Evolutionary conservation across 2,797 vertebrate species (phyloP), one percentile per base, ranked within the genome.

Genomic region (Megaceryle alcyon): DNA sequence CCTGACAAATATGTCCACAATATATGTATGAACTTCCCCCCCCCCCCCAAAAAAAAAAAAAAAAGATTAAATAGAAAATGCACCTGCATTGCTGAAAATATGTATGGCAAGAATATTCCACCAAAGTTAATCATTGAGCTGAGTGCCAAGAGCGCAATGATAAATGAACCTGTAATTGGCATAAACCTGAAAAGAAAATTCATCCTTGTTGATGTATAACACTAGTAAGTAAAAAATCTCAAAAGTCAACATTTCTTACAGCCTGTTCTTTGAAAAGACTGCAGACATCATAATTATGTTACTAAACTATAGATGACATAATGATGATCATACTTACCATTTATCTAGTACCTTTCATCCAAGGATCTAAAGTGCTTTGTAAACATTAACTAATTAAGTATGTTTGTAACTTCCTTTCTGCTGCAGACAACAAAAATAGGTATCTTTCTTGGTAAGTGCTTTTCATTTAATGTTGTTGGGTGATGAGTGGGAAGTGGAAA

Each of bases 301-400:
- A 33, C 9, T 49, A 9, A 20, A 43, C 10, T 60, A 4, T 7
- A 66, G 51, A 25, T 92, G 76, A 89, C 9, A 51, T 80, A 31
- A 75, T 86, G 46, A 78, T 43, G 14, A 37, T 56, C 14, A 60
- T 35, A 22, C 4, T 69, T 71, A 22, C 11, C 21, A 84, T 49
- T 94, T 88, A 33, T 76, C 79, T 69, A 86, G 8, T 16, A 69
- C 31, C 10, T 80, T 82, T 90, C 17, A 81, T 37, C 35, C 54
- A 90, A 86, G 35, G 15, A 80, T 73, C n/a, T 39, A 56, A 87
- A 96, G 10, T 31, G 14, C 6, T 81, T 83, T 88, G 54, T 20
- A 93, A 92, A 75, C n/a, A 88, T 51, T 75, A 82, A 49, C 35
- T 89, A 83, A 76, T 82, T 92, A 86, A 82, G 66, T 69, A 73